Percentiles rank a stretch among this genome's conserved stretches.
Evolutionary conservation across 2,113 vertebrate genomes (phyloP).

Genomic region (Ammodytes dubius): DNA sequence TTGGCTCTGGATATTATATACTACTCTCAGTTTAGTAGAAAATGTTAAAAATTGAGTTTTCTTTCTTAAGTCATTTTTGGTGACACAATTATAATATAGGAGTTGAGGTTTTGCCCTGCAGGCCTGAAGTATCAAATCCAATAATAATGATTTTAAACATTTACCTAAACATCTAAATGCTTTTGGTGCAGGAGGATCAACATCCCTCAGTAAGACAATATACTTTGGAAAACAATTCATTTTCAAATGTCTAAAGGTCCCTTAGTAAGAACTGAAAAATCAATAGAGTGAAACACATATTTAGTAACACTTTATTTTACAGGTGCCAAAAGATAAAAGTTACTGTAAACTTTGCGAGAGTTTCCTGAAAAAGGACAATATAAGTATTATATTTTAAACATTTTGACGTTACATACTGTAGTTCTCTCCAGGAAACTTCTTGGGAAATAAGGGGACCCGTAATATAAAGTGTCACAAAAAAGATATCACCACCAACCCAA

Average conservation of each 20-base stretch:
- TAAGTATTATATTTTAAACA: neutral
- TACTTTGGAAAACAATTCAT: neutral
- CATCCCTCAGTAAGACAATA: constrained; percentile 11
- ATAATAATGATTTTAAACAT: neutral
- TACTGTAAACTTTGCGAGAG: neutral
- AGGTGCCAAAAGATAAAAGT: neutral
- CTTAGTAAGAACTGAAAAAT: neutral
- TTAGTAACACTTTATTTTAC: neutral
- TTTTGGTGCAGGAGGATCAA: neutral
- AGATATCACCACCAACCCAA: neutral
- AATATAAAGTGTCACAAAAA: constrained; percentile 12
- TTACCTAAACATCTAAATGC: neutral
- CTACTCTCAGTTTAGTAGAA: neutral
- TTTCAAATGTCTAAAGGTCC: constrained; percentile 3
- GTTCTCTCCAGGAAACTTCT: neutral
- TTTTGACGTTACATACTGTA: too few relatives aligned
- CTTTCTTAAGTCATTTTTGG: neutral
- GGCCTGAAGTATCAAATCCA: neutral
- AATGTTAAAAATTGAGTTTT: constrained; percentile 10
- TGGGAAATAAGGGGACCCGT: neutral
- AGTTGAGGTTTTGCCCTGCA: neutral
- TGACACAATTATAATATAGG: neutral
- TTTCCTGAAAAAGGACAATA: neutral
- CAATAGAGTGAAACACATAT: neutral
- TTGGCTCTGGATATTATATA: constrained; percentile 14